Conservation (phyloP, 2,888 invertebrate genomes). For the Molanna angustata region DNA sequence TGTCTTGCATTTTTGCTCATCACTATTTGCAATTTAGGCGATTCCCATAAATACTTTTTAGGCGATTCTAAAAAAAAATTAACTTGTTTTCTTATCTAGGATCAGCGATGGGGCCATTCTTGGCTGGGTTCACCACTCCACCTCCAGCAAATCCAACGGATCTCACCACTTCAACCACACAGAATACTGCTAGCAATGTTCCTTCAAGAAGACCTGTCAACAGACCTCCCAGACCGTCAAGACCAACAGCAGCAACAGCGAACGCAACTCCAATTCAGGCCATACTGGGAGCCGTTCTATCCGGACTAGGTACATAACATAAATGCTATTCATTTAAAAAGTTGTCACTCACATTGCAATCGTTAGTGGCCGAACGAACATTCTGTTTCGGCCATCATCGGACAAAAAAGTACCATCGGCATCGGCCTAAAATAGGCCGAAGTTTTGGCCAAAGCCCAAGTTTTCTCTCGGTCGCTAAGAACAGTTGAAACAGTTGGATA, state of each 20-base stretch:
- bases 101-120: constrained; percentile 16
- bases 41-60: too few relatives aligned
- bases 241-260: background rate
- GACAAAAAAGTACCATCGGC: background rate
- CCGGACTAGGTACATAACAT: constrained; percentile 16
- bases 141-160: background rate
- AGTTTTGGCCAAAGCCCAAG: too few relatives aligned
- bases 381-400: background rate
- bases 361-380: background rate
- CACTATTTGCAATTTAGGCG: too few relatives aligned
- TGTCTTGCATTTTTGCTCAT: too few relatives aligned
- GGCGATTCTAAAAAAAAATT: background rate
- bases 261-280: background rate
- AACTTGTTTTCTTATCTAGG: constrained; percentile 11
- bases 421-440: too few relatives aligned
- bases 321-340: background rate
- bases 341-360: background rate
- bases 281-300: constrained; percentile 2
- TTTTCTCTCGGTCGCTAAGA: too few relatives aligned
- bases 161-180: background rate
- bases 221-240: background rate
- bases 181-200: too few relatives aligned
- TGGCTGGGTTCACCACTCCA: constrained; percentile 6
- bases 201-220: background rate
- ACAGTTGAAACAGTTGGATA: too few relatives aligned